phyloP scores from a whole-genome alignment of 53 echinoderm and acorn worm genomes.

The Arbacia lixula region DNA sequence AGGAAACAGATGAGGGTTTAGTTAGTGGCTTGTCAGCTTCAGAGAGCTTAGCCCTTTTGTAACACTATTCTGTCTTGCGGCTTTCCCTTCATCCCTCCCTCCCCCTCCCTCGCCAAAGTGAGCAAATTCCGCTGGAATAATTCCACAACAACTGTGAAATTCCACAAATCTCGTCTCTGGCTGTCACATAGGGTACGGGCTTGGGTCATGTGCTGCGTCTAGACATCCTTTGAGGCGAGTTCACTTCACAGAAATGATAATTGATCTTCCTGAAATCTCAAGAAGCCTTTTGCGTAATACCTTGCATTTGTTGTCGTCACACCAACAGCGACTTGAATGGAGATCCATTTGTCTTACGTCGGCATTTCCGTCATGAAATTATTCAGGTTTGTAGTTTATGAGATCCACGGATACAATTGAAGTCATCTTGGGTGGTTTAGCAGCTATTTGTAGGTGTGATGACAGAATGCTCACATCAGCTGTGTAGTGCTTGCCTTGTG shows the following conservation, averaged over 20 bases:
- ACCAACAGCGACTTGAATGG: constrained; percentile 21
- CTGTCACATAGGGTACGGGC: too few relatives aligned
- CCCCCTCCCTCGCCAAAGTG: too few relatives aligned
- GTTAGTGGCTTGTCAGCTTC: constrained; percentile 3
- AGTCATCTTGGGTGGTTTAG: not conserved
- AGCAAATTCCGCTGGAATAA: too few relatives aligned
- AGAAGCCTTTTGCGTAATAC: too few relatives aligned
- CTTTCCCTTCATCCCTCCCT: too few relatives aligned
- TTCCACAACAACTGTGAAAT: too few relatives aligned
- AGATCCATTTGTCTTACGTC: not conserved
- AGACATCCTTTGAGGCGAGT: constrained; percentile 27
- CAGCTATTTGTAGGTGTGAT: not conserved
- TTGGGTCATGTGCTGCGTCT: too few relatives aligned
- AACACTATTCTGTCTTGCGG: constrained; percentile 33
- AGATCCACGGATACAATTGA: constrained; percentile 11
- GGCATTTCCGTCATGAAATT: constrained; percentile 9
- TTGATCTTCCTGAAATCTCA: constrained; percentile 22
- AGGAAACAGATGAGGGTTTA: constrained; percentile 42
- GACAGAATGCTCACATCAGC: constrained; percentile 33
- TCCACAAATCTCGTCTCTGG: too few relatives aligned
- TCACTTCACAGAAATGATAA: constrained; percentile 22
- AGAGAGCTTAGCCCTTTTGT: constrained; percentile 22
- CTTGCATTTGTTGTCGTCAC: too few relatives aligned
- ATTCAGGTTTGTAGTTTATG: constrained; percentile 11
- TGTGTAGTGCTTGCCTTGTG: too few relatives aligned